Evolutionary conservation across 2,113 vertebrate genomes (phyloP).

Genomic region (Carlito syrichta): DNA sequence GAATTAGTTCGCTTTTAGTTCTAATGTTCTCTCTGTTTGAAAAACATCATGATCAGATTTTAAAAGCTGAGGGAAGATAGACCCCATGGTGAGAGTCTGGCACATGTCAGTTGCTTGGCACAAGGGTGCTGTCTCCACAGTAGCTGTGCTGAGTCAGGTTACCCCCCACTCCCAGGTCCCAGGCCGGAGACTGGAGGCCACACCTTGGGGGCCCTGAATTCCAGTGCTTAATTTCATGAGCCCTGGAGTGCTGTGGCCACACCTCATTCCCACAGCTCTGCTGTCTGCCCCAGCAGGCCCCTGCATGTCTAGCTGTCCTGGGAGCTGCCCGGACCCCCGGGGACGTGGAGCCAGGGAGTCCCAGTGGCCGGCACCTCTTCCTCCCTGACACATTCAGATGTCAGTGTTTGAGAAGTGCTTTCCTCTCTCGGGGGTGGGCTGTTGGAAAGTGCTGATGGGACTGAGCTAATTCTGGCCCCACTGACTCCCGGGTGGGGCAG

Average conservation of each 20-base stretch:
- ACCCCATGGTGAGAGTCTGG: accelerated
- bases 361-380: conserved; percentile 72
- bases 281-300: neutral
- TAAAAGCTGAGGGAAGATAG: accelerated
- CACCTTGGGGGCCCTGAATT: neutral
- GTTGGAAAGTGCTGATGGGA: conserved; percentile 55
- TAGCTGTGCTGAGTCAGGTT: accelerated
- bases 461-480: conserved; percentile 47
- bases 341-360: conserved; percentile 59
- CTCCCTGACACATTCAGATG: conserved; percentile 77
- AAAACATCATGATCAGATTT: neutral
- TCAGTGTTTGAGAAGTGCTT: conserved; percentile 78
- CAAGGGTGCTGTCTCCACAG: accelerated
- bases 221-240: neutral
- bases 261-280: conserved; percentile 62
- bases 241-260: neutral
- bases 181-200: neutral
- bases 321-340: conserved; percentile 66
- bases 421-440: conserved; percentile 66
- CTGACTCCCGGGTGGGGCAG: neutral
- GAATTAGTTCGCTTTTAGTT: neutral
- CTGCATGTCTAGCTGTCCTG: conserved; percentile 42
- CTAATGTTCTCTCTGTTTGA: neutral
- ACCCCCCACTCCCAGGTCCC: neutral
- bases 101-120: accelerated